Evolutionary conservation across 2,888 invertebrate species (phyloP), one percentile per base, ranked within the genome.

Genomic region (Thereva unica): DNA sequence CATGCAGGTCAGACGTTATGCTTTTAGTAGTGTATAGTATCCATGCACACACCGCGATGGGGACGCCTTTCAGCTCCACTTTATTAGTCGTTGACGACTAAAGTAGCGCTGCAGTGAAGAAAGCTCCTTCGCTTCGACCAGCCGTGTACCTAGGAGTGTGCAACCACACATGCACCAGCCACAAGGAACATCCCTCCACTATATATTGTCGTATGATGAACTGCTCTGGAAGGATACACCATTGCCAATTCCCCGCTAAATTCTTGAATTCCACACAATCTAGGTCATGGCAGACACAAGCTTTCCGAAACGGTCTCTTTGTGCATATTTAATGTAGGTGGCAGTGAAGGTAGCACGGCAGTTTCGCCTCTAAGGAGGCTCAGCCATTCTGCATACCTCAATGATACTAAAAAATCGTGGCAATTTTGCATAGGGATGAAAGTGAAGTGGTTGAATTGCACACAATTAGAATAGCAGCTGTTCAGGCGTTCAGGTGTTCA

Each of bases 231-330:
- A 23, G 23, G 23, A 23, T 23, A 23, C 23, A 23, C 2, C 23
- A 23, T 23, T 23, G 23, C 23, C 23, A 23, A 23, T 23, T 23
- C 23, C 23, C 23, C 23, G 23, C 23, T 23, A 23, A 23, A 23
- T 23, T 23, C 23, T 23, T 23, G 23, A 23, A 23, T 23, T 23
- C 23, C 23, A 23, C 23, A 23, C 23, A 23, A 61, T 50, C 50
- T 61, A 23, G 61, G 61, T 61, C 61, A 61, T 41, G 61, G 41
- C 50, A 41, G 45, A 50, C n/a, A 8, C 12, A 56, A 12, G 40
- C 23, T 50, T 50, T 50, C 50, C 9, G 50, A 34, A 50, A 50
- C 6, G 3, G 50, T 23, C 23, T 23, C 23, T 23, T 23, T 23
- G 23, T 23, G 23, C 23, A 23, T 23, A 23, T 23, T 23, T 23